Base-by-base conservation (phyloP, 2,113 vertebrate genomes). In the Pseudorasbora parva region DNA sequence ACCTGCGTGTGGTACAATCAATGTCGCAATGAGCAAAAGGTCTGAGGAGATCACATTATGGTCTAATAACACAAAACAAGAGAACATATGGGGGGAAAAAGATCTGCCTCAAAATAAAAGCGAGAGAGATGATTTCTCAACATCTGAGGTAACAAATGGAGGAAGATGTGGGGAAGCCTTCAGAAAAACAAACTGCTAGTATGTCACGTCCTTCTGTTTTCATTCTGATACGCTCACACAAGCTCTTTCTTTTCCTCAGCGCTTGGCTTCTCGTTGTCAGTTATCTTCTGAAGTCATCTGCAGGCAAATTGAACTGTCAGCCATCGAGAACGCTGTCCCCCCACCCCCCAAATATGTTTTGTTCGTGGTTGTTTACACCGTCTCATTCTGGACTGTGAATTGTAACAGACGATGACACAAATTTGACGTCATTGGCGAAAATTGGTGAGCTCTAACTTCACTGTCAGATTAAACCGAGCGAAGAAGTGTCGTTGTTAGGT, bases 1-100 rank as follows among this genome's bases (percentile, higher is more conserved):
- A 56, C 72, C 82, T 51, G 69, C 25, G 56, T 75, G 81, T 6
- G 72, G 72, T 83, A 62, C 82, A 41, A 75, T 83, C 71, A 64
- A 83, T 49, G 73, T 37, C 12, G 43, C 43, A 64, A 64, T 62
- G 71, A 60, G 41, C 49, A 72, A 83, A 76, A 56, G 23, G 57
- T 62, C 27, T 19, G n/a, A 30, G 33, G 12, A 21, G 25, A 79
- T 66, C 41, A 79, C 43, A 85, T 60, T 79, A 81, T 30, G 56
- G 25, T 75, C 59, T 68, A 64, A 64, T 85, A 85, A 75, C 30
- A 66, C 56, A 14, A 49, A 75, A 81, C 15, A 23, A 51, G 21
- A 75, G 59, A 68, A n/a, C 69, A 43, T 49, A 21, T 14, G 5
- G 45, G 45, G 45, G 12, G 3, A 1, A 2, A n/a, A 6, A 33